phyloP scores from a whole-genome alignment of 92 coral and sea anemone species.

The Phenganax subtilis region DNA sequence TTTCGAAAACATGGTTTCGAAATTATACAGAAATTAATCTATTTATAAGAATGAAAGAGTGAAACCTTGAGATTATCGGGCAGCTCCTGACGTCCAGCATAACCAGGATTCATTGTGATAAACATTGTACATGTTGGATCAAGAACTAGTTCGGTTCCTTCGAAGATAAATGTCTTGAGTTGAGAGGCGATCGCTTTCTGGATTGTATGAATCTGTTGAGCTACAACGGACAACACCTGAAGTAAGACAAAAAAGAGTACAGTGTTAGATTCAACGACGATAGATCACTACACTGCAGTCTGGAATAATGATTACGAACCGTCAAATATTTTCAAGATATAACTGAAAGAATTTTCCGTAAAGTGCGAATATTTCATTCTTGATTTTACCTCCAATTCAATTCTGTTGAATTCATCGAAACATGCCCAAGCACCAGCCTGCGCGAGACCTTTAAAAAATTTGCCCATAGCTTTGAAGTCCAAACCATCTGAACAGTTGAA shows the following conservation, averaged over 20 bases:
- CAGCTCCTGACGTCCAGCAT: constrained; percentile 93
- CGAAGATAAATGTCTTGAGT: constrained; percentile 75
- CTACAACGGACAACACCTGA: constrained; percentile 94
- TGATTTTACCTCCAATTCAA: constrained; percentile 76
- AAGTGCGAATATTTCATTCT: neutral
- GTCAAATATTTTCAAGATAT: too few relatives aligned
- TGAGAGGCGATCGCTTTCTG: constrained; percentile 93
- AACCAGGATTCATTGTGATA: constrained; percentile 97
- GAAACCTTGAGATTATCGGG: constrained; percentile 96
- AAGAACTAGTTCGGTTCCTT: constrained; percentile 93
- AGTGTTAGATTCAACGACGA: neutral
- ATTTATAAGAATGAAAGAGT: neutral
- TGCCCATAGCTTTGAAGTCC: constrained; percentile 99
- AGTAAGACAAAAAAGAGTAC: neutral
- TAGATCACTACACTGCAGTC: neutral
- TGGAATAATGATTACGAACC: too few relatives aligned
- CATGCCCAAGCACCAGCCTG: constrained; percentile 99
- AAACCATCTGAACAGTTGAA: constrained; percentile 96
- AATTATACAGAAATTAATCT: neutral
- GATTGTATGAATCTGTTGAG: constrained; percentile 95
- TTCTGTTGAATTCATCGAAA: constrained; percentile 95
- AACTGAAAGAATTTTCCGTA: neutral
- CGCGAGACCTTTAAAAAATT: constrained; percentile 95
- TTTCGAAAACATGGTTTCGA: too few relatives aligned
- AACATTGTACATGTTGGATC: constrained; percentile 98